Percentiles rank a stretch among this genome's conserved stretches.
phyloP scores from a whole-genome alignment of 2,888 invertebrate species.

The Eurytoma californica region DNA sequence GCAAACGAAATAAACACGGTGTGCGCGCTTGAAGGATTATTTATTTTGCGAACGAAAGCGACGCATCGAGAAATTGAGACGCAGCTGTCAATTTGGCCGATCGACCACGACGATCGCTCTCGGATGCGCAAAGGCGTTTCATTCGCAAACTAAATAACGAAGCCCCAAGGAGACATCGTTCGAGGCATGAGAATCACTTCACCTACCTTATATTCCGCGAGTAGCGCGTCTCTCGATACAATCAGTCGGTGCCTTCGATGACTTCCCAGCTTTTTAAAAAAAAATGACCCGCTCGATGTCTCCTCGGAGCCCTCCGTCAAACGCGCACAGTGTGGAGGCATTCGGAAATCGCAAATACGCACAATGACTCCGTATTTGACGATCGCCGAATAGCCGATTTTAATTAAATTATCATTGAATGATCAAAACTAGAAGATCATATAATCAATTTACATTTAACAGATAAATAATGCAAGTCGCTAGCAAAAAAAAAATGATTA shows the following conservation, averaged over 20 bases:
- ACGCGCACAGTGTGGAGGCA: neutral
- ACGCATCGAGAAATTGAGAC: conserved; percentile 7
- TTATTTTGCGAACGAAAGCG: conserved; percentile 50
- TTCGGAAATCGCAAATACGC: conserved; percentile 32
- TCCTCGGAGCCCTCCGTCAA: conserved; percentile 24
- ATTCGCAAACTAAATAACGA: conserved; percentile 48
- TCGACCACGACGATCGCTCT: too few relatives aligned
- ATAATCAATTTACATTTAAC: too few relatives aligned
- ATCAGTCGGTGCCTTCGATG: conserved; percentile 48
- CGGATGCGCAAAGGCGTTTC: conserved; percentile 18
- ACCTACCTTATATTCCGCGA: too few relatives aligned
- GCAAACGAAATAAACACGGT: conserved; percentile 32
- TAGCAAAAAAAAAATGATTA: conserved; percentile 24
- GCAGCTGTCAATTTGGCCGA: too few relatives aligned
- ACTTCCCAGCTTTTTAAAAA: conserved; percentile 4
- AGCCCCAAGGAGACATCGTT: conserved; percentile 32
- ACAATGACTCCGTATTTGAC: neutral
- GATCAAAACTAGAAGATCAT: neutral
- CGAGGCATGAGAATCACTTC: neutral
- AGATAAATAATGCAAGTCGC: conserved; percentile 28
- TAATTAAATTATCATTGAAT: conserved; percentile 24
- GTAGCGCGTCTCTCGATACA: conserved; percentile 17
- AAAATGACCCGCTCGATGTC: conserved; percentile 14
- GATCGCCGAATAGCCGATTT: conserved; percentile 32
- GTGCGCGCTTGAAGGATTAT: conserved; percentile 35